Evolutionary conservation across 2,888 invertebrate genomes (phyloP).

Genomic region (Phytoseiulus persimilis): DNA sequence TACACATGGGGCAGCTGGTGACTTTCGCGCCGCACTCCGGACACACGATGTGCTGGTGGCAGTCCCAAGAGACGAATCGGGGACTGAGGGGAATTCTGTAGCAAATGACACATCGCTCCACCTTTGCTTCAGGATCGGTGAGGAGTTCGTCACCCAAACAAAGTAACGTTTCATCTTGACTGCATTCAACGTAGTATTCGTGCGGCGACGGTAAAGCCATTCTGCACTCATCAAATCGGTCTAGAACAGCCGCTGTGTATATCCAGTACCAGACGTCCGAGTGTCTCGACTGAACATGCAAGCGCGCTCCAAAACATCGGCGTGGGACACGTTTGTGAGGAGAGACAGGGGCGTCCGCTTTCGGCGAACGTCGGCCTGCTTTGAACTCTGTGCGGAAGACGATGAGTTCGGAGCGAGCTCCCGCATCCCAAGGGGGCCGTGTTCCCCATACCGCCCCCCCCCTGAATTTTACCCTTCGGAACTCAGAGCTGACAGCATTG

Average conservation of each 20-base stretch:
- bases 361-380: too few species aligned
- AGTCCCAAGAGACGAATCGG: background rate
- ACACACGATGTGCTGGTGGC: constrained; percentile 16
- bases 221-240: background rate
- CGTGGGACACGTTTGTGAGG: background rate
- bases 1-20: constrained; percentile 13
- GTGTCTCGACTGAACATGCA: background rate
- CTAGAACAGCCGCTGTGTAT: background rate
- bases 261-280: background rate
- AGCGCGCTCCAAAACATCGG: background rate
- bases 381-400: too few species aligned
- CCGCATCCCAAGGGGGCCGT: too few species aligned
- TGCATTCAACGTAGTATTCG: background rate
- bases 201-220: background rate
- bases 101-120: constrained; percentile 21
- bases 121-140: background rate
- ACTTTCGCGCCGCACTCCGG: background rate
- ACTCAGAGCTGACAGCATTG: too few species aligned
- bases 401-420: too few species aligned
- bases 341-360: background rate
- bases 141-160: constrained; percentile 27
- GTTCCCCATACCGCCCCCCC: too few species aligned
- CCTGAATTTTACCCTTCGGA: too few species aligned
- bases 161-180: background rate
- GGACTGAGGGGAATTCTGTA: constrained; percentile 19